Conservation (phyloP, 2,113 vertebrate species). For the Rhinoderma darwinii region DNA sequence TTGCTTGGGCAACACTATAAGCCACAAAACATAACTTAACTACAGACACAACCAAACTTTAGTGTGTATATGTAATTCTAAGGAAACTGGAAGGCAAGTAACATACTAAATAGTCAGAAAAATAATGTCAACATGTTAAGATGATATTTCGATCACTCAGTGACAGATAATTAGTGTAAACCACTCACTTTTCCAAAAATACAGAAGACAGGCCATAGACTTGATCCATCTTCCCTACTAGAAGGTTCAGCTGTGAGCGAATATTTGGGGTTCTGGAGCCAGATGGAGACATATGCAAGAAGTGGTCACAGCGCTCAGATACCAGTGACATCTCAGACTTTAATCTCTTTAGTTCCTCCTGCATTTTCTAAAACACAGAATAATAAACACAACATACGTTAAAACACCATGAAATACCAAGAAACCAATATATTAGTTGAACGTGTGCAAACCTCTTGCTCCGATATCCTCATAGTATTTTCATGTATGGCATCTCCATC, state of each 20-base stretch:
- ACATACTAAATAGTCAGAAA: neutral
- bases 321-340: constrained; percentile 77
- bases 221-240: constrained; percentile 85
- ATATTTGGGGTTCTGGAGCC: constrained; percentile 80
- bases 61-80: too few relatives aligned
- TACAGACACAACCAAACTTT: too few relatives aligned
- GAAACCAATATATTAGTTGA: neutral
- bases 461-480: constrained; percentile 77
- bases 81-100: too few relatives aligned
- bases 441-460: constrained; percentile 85
- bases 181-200: constrained; percentile 90
- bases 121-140: neutral
- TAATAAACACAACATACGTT: neutral
- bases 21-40: too few relatives aligned
- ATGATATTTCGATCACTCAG: neutral
- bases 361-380: constrained; percentile 71
- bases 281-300: constrained; percentile 85
- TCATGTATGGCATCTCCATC: constrained; percentile 74
- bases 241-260: constrained; percentile 83
- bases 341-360: constrained; percentile 80
- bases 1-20: too few relatives aligned
- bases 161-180: neutral
- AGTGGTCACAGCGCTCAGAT: constrained; percentile 81
- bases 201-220: constrained; percentile 83
- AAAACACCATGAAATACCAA: neutral